These are phyloP conservation scores for Anastrepha obliqua DNA, from an alignment of 1,140 invertebrate species.

Conservation along the genomic window DNA sequence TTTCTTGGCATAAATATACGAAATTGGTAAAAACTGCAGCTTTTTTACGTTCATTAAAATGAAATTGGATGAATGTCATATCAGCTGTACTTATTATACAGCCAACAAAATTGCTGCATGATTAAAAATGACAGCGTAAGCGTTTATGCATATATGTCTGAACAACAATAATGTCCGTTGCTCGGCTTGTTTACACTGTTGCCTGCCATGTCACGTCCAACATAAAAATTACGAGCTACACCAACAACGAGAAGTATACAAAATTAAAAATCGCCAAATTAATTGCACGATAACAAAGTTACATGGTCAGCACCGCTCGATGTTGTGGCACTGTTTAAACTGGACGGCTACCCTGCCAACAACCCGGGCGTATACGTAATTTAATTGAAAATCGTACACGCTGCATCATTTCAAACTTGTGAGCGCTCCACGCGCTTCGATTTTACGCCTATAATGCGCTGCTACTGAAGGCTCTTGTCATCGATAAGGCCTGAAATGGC, in stretches of 20 bases:
- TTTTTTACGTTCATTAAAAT: conserved; percentile 39
- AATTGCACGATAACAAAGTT: conserved; percentile 51
- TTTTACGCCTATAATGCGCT: conserved; percentile 13
- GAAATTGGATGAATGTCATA: conserved; percentile 32
- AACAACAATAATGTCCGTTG: conserved; percentile 7
- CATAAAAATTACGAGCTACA: conserved; percentile 36
- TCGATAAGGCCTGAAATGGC: background rate
- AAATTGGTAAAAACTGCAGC: background rate
- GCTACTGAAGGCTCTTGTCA: conserved; percentile 1
- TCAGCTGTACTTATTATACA: background rate
- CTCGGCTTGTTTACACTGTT: conserved; percentile 34
- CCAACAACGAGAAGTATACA: conserved; percentile 1
- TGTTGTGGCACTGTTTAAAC: background rate
- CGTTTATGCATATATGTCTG: background rate
- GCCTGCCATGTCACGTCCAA: background rate
- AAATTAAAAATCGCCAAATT: conserved; percentile 51
- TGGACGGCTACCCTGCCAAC: background rate
- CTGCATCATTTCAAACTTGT: background rate
- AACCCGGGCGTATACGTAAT: conserved; percentile 33
- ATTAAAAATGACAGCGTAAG: conserved; percentile 40
- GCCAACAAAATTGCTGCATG: background rate
- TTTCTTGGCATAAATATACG: background rate
- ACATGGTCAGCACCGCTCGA: conserved; percentile 12
- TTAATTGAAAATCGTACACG: conserved; percentile 38
- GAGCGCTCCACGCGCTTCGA: background rate